These are phyloP conservation scores for Lithobius niger DNA, from an alignment of 1,140 invertebrate genomes.

Conservation along the genomic window DNA sequence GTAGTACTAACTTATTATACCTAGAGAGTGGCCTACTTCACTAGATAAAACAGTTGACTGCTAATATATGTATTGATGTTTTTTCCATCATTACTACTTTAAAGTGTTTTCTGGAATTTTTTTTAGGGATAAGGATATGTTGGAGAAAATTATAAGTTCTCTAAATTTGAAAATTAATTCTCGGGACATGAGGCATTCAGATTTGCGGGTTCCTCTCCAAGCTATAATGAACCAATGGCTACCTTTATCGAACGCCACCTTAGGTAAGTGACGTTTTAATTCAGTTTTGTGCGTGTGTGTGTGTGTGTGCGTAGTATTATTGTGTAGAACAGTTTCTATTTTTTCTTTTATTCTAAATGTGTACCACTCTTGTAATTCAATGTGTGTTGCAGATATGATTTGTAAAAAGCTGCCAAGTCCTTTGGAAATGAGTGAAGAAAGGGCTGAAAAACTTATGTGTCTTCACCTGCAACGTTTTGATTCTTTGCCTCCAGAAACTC, in stretches of 20 bases:
- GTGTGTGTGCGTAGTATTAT: no score
- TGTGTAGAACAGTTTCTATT: no score
- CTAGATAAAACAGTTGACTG: no score
- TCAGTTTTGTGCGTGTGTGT: no score
- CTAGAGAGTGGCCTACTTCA: no score
- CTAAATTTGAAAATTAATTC: slow-evolving; percentile 61
- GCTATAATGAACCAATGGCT: slow-evolving; percentile 78
- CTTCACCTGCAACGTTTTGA: slow-evolving; percentile 51
- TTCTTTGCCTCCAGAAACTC: slow-evolving; percentile 51
- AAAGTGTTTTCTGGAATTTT: slow-evolving; percentile 11
- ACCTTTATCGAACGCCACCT: slow-evolving; percentile 61
- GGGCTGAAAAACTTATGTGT: slow-evolving; percentile 61
- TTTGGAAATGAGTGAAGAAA: slow-evolving; percentile 55
- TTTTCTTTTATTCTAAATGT: no score
- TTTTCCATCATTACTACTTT: slow-evolving; percentile 4
- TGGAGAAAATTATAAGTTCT: slow-evolving; percentile 64
- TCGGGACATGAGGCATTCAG: slow-evolving; percentile 62
- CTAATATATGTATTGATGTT: not conserved
- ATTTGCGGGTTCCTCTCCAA: slow-evolving; percentile 60
- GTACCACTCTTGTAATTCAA: not conserved
- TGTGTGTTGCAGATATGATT: slow-evolving; percentile 47
- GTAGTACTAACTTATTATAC: no score
- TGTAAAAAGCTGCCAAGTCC: slow-evolving; percentile 68
- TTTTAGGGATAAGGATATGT: slow-evolving; percentile 57
- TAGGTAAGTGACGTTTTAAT: slow-evolving; percentile 39